Evolutionary conservation across 2,113 vertebrate genomes (phyloP).

Genomic region (Rynchops niger): DNA sequence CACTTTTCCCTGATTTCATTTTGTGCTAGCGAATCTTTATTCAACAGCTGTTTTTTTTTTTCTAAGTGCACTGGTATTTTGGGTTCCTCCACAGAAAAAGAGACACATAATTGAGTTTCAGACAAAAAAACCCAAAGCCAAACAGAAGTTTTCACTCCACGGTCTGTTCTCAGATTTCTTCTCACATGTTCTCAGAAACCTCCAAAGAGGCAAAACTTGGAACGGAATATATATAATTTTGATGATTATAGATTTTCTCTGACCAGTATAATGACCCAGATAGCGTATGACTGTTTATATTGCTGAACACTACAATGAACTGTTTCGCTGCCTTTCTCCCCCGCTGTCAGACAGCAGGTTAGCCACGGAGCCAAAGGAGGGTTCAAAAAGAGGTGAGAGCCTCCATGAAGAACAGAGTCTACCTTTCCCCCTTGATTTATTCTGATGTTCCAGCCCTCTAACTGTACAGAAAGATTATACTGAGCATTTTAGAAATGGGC

Average conservation of each 20-base stretch:
- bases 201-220: not conserved
- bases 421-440: not conserved
- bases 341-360: not conserved
- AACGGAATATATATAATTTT: not conserved
- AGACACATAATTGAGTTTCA: not conserved
- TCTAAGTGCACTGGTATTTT: not conserved
- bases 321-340: not conserved
- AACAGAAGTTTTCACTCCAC: not conserved
- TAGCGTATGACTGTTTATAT: not conserved
- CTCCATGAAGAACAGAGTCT: not conserved
- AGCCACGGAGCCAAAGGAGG: not conserved
- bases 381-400: not conserved
- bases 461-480: not conserved
- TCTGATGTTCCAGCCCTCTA: not conserved
- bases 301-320: not conserved
- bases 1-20: not conserved
- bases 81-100: not conserved
- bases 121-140: not conserved
- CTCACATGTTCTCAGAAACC: not conserved
- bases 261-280: not conserved
- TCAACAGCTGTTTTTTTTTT: not conserved
- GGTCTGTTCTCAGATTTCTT: not conserved
- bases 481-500: not conserved
- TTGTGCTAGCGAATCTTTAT: not conserved
- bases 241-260: not conserved